A percentile compares a stretch with the other conserved stretches of the same genome.
Conservation (phyloP, 2,113 vertebrate genomes). For the Anoura caudifer region DNA sequence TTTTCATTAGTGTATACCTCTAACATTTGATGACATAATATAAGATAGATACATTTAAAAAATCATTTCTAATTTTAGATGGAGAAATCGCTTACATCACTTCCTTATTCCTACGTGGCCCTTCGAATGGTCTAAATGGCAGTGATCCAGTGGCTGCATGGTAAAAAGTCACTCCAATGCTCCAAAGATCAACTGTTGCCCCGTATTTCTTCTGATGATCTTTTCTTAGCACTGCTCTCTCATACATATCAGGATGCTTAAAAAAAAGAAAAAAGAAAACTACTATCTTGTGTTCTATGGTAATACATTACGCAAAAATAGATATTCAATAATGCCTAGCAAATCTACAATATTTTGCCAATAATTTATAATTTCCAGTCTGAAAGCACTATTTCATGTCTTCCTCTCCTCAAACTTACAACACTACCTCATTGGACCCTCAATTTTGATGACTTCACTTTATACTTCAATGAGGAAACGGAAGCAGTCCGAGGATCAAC, state of each 20-base stretch:
- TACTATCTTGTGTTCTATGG: background rate
- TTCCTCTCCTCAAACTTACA: background rate
- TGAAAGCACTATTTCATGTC: background rate
- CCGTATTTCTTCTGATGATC: slow-evolving; percentile 99
- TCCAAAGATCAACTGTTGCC: slow-evolving; percentile 98
- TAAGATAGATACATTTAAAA: background rate
- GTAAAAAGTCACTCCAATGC: slow-evolving; percentile 98
- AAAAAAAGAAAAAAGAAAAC: background rate
- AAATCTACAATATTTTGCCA: background rate
- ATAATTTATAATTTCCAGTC: background rate
- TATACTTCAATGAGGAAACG: background rate
- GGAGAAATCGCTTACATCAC: slow-evolving; percentile 90
- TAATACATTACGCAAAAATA: background rate
- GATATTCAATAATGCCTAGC: background rate
- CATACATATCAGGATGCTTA: slow-evolving; percentile 98
- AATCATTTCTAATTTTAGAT: background rate
- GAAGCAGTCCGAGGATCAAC: background rate
- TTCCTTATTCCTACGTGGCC: slow-evolving; percentile 98
- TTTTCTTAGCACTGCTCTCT: slow-evolving; percentile 95
- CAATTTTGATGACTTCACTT: background rate
- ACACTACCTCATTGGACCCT: background rate
- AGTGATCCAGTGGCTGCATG: slow-evolving; percentile 96
- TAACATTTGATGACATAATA: background rate
- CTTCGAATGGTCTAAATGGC: slow-evolving; percentile 97
- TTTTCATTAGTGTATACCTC: background rate